Base-by-base conservation (phyloP, 2,797 vertebrate species). In the Onychomys torridus region DNA sequence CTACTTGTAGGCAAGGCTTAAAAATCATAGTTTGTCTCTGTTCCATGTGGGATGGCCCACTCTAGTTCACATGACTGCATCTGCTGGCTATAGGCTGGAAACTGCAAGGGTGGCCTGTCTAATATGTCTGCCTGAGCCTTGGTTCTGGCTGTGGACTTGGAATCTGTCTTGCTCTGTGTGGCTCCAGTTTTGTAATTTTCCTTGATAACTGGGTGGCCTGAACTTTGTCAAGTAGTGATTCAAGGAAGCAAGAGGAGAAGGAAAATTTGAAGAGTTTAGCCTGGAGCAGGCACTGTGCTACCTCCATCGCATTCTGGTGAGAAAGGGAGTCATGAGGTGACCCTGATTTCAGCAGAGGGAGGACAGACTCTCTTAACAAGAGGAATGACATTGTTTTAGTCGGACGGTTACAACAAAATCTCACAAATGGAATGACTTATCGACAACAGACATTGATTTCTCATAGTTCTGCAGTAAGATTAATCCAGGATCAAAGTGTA, bases 401-500 rank as follows among this genome's bases (percentile, higher is more conserved):
- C 12, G 1, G 49, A 73, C 17, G 78, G 23, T 77, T 77, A 37
- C 46, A 79, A 89, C 13, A 89, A 94, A 89, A 71, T 63, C 40
- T 69, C 14, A 69, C 25, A 55, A 89, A 46, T 67, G 23, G 63
- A 27, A 29, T 77, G 32, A 23, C 71, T 89, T 71, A 89, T 71
- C 8, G 88, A 88, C 63, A 84, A 63, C 17, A 94, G 16, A 71
- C 23, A 90, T 79, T 92, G 77, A 77, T 89, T 94, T 85, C 52
- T 92, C 43, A 91, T 43, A 73, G 12, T 73, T 89, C 55, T 92
- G 11, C 43, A 57, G 17, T 21, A 46, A 46, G 25, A 46, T 71
- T 84, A 91, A 81, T 63, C n/a, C 52, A 94, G 57, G 78, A 78
- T 79, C 32, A 84, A 96, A 55, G 14, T 49, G 29, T 21, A 76